Conservation (phyloP, 2,113 vertebrate species). For the Pomatostomus ruficeps region DNA sequence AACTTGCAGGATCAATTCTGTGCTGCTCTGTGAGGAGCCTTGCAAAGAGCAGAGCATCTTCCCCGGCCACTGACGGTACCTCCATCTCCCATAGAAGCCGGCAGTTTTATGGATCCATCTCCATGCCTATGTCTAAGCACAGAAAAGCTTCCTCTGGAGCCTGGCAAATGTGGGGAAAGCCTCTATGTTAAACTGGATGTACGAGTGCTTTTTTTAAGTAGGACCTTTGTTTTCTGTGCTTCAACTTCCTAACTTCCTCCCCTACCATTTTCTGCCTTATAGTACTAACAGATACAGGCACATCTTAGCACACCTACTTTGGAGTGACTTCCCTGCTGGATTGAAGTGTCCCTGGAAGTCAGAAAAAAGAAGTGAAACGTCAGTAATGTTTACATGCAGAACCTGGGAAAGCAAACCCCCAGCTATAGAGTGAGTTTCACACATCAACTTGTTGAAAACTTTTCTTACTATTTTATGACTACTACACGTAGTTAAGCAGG, state of each 20-base stretch:
- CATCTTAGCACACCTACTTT: background rate
- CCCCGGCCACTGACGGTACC: background rate
- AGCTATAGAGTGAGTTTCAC: background rate
- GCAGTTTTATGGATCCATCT: background rate
- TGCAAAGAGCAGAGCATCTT: background rate
- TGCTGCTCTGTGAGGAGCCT: background rate
- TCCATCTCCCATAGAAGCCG: background rate
- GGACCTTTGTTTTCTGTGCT: background rate
- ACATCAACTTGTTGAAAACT: background rate
- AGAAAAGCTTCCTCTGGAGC: background rate
- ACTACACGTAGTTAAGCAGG: accelerated
- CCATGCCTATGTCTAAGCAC: background rate
- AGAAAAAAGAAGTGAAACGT: background rate
- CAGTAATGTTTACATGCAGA: background rate
- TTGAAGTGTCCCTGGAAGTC: background rate
- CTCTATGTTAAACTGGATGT: background rate
- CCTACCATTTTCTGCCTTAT: background rate
- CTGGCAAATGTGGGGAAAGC: background rate
- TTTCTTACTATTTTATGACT: background rate
- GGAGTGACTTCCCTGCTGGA: background rate
- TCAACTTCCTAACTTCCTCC: background rate
- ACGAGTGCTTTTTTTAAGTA: background rate
- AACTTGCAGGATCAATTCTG: background rate
- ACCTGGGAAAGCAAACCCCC: background rate
- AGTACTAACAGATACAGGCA: background rate